These are phyloP conservation scores for Setipinna tenuifilis DNA, from an alignment of 2,797 vertebrate species.

Conservation along the genomic window DNA sequence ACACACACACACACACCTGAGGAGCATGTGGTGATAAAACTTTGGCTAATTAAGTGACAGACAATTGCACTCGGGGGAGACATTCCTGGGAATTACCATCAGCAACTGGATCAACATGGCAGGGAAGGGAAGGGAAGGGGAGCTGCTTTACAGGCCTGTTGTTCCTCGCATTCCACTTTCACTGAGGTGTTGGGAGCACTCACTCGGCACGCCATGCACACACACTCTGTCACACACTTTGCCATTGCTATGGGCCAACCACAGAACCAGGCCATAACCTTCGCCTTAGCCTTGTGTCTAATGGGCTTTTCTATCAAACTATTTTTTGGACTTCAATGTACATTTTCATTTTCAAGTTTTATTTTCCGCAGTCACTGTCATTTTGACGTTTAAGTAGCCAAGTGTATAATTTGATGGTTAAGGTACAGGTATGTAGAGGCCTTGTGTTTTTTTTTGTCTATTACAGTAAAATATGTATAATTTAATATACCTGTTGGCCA, in stretches of 20 bases:
- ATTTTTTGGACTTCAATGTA: too few species aligned
- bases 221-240: constrained; percentile 40
- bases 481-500: too few species aligned
- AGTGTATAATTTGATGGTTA: not conserved
- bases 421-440: not conserved
- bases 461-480: not conserved
- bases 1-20: constrained; percentile 63
- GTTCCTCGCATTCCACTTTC: constrained; percentile 53
- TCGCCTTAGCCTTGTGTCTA: too few species aligned
- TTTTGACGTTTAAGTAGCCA: not conserved
- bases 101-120: constrained; percentile 65
- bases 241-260: not conserved
- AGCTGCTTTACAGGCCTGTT: constrained; percentile 68
- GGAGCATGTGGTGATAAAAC: constrained; percentile 73
- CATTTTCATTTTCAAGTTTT: not conserved
- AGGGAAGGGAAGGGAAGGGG: constrained; percentile 46
- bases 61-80: constrained; percentile 72
- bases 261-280: too few species aligned
- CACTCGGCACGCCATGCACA: constrained; percentile 30
- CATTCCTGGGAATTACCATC: constrained; percentile 67
- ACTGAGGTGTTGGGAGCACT: constrained; percentile 51
- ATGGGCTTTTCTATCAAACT: too few species aligned
- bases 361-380: not conserved
- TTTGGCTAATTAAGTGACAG: constrained; percentile 79
- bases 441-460: not conserved